Evolutionary conservation across 2,113 vertebrate genomes (phyloP).

Genomic region (Chelonoidis abingdonii): DNA sequence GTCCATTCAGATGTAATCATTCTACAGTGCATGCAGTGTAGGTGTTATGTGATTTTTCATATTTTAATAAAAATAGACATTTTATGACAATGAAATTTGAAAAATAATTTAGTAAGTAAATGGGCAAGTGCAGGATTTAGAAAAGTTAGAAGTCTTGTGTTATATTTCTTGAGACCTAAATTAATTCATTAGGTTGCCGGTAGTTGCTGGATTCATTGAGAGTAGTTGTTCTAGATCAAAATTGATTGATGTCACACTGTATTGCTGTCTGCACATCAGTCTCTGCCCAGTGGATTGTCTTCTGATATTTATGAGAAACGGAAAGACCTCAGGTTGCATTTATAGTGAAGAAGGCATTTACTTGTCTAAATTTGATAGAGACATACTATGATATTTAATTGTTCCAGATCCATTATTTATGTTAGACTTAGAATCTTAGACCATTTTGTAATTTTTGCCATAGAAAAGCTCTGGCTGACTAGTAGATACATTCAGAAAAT

Average conservation of each 20-base stretch:
- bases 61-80: background rate
- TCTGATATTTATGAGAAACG: background rate
- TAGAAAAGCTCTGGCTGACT: background rate
- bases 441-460: background rate
- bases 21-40: background rate
- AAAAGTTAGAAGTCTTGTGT: background rate
- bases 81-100: background rate
- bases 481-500: background rate
- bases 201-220: background rate
- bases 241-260: background rate
- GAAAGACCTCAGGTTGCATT: background rate
- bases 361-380: background rate
- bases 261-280: background rate
- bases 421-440: background rate
- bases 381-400: background rate
- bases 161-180: background rate
- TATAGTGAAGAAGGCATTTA: background rate
- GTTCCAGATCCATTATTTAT: background rate
- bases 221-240: background rate
- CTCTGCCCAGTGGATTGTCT: background rate
- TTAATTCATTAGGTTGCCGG: background rate
- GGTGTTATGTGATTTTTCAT: background rate
- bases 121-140: background rate
- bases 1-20: conserved; percentile 23
- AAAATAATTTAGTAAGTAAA: background rate